phyloP scores from a whole-genome alignment of 1,140 invertebrate genomes.

The Eurosta solidaginis region DNA sequence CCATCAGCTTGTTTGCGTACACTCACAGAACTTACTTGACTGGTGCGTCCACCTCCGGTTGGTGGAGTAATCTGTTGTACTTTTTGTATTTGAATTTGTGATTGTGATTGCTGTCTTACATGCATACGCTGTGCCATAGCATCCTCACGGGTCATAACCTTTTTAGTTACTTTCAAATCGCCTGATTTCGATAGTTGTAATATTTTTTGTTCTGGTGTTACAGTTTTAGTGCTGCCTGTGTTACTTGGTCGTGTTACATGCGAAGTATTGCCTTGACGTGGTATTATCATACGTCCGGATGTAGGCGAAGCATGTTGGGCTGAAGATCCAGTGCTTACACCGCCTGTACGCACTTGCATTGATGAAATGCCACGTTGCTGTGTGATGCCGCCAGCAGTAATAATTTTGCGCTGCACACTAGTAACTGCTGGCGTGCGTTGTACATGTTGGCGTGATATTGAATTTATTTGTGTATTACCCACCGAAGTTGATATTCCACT shows the following conservation, averaged over 20 bases:
- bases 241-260: not conserved
- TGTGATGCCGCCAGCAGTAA: not conserved
- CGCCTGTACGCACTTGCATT: slow-evolving; percentile 23
- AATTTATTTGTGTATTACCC: slow-evolving; percentile 34
- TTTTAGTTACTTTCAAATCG: slow-evolving; percentile 57
- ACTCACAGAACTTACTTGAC: slow-evolving; percentile 25
- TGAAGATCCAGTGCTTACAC: not conserved
- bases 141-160: slow-evolving; percentile 54
- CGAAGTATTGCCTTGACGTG: slow-evolving; percentile 10
- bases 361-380: not conserved
- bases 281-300: slow-evolving; percentile 37
- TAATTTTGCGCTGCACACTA: slow-evolving; percentile 32
- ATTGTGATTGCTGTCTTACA: slow-evolving; percentile 41
- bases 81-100: slow-evolving; percentile 43
- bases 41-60: slow-evolving; percentile 5
- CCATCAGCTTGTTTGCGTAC: slow-evolving; percentile 24
- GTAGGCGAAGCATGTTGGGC: slow-evolving; percentile 31
- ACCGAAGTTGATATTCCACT: slow-evolving; percentile 24
- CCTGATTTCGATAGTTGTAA: slow-evolving; percentile 55
- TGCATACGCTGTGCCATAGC: slow-evolving; percentile 41
- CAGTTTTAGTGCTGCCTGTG: slow-evolving; percentile 36
- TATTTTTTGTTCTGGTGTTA: slow-evolving; percentile 57
- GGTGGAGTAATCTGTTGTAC: slow-evolving; percentile 43
- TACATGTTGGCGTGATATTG: slow-evolving; percentile 38
- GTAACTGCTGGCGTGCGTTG: slow-evolving; percentile 36